phyloP scores from a whole-genome alignment of 2,113 vertebrate genomes.

The Urocynchramus pylzowi region DNA sequence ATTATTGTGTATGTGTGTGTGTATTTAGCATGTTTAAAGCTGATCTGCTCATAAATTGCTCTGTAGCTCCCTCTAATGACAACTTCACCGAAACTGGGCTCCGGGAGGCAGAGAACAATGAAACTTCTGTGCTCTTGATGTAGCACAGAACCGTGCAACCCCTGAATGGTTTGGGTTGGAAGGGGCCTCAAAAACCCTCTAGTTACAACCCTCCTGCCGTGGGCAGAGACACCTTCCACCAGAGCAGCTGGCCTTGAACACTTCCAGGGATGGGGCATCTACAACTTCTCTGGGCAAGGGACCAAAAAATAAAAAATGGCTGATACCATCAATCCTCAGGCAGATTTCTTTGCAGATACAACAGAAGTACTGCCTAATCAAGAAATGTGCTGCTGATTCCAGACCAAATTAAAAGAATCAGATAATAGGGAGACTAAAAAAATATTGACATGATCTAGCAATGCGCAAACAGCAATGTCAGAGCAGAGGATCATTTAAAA shows the following conservation, averaged over 20 bases:
- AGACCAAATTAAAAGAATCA: not conserved
- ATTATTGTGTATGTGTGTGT: no score
- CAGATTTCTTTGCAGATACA: not conserved
- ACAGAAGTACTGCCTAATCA: not conserved
- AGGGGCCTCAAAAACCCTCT: not conserved
- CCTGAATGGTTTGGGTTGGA: not conserved
- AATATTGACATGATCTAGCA: rapidly evolving
- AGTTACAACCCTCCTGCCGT: not conserved
- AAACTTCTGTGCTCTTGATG: not conserved
- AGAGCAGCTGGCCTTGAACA: not conserved
- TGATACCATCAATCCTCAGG: not conserved
- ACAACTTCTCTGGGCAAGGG: not conserved
- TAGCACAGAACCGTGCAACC: not conserved
- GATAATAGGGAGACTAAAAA: not conserved
- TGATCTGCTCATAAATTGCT: not conserved
- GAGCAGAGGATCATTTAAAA: not conserved
- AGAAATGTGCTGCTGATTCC: not conserved
- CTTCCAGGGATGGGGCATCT: not conserved
- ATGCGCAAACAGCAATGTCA: not conserved
- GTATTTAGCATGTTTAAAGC: not conserved
- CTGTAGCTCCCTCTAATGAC: conserved; percentile 39
- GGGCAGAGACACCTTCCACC: not conserved
- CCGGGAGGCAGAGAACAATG: not conserved
- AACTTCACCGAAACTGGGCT: not conserved
- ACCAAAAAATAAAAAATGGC: not conserved